Evolutionary conservation across 2,797 vertebrate genomes (phyloP).

Genomic region (Allobates femoralis): DNA sequence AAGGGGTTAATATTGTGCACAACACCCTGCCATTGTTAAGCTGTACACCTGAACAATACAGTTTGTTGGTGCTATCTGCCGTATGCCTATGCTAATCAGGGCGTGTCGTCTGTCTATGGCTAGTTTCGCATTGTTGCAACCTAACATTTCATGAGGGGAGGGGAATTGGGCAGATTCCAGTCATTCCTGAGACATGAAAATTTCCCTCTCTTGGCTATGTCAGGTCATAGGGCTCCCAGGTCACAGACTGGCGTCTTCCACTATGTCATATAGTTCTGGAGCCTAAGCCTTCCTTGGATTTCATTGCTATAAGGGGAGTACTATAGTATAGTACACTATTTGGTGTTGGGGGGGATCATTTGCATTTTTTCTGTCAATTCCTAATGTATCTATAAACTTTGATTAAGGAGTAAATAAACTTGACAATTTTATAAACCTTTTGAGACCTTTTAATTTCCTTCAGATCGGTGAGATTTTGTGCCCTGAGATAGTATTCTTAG

Average conservation of each 20-base stretch:
- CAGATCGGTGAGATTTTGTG: no score
- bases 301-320: background rate
- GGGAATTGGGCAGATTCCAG: constrained; percentile 33
- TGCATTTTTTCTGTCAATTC: background rate
- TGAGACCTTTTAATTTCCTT: background rate
- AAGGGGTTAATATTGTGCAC: constrained; percentile 1
- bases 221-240: constrained; percentile 10
- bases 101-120: background rate
- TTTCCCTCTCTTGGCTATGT: background rate
- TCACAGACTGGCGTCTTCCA: constrained; percentile 4
- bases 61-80: background rate
- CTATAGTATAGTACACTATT: no score
- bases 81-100: background rate
- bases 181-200: constrained; percentile 40
- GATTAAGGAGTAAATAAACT: no score
- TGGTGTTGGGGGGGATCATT: background rate
- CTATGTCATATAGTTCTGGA: background rate
- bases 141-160: background rate
- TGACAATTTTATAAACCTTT: background rate
- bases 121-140: background rate
- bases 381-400: no score
- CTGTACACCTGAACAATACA: background rate
- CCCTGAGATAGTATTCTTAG: no score
- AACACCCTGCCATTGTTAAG: background rate
- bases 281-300: background rate